Evolutionary conservation across 2,888 invertebrate genomes (phyloP).

Genomic region (Pristionchus exspectatus): DNA sequence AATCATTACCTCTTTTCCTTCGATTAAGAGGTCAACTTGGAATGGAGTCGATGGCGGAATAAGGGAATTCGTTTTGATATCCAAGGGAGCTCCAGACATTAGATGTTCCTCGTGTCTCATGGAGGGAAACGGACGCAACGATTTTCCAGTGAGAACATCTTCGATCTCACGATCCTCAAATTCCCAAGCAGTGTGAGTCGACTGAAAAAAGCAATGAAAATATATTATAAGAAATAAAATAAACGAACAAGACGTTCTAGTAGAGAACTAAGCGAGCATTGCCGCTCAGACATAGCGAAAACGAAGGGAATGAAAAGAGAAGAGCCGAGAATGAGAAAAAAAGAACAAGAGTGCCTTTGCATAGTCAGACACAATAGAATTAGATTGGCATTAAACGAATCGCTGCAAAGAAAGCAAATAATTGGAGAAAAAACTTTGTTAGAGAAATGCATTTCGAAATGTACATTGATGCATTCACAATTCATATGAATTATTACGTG

Average conservation of each 20-base stretch:
- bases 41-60: not conserved
- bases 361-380: not conserved
- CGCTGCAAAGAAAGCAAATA: not conserved
- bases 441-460: not conserved
- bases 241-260: constrained; percentile 49
- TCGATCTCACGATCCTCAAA: constrained; percentile 38
- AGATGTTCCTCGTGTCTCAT: constrained; percentile 12
- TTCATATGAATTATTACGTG: not conserved
- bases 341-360: not conserved
- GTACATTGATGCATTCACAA: not conserved
- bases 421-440: not conserved
- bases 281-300: constrained; percentile 53
- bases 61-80: not conserved
- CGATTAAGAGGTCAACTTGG: constrained; percentile 27
- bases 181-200: constrained; percentile 25
- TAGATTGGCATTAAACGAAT: not conserved
- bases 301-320: constrained; percentile 18
- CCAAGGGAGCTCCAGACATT: not conserved
- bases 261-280: constrained; percentile 39
- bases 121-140: constrained; percentile 17
- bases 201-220: not conserved
- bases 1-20: constrained; percentile 26
- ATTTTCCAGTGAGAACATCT: constrained; percentile 35
- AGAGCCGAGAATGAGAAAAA: not conserved
- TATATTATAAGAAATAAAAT: not conserved